Conservation (phyloP, 2,888 invertebrate genomes). For the Microplitis manilae region DNA sequence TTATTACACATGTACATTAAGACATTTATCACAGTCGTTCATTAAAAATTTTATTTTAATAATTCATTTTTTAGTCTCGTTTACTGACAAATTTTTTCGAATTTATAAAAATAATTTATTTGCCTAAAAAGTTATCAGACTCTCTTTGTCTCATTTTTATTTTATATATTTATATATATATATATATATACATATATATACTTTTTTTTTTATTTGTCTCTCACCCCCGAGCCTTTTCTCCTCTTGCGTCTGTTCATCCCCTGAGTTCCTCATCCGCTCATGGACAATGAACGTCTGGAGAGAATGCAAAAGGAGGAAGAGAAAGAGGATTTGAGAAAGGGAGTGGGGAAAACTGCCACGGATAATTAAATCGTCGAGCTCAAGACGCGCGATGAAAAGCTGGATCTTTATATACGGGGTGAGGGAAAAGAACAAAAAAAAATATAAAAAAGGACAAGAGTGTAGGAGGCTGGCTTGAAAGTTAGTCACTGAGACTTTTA, state of each 20-base stretch:
- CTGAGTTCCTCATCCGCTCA: constrained; percentile 20
- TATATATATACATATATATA: neutral
- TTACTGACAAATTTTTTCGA: constrained; percentile 9
- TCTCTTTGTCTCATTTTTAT: constrained; percentile 30
- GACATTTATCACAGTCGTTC: constrained; percentile 9
- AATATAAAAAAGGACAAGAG: constrained; percentile 16
- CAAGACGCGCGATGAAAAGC: constrained; percentile 34
- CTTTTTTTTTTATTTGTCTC: constrained; percentile 23
- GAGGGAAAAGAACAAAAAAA: constrained; percentile 23
- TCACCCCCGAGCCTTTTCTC: constrained; percentile 28
- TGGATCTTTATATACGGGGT: constrained; percentile 4
- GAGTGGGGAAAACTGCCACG: constrained; percentile 7
- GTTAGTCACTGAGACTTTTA: constrained; percentile 27
- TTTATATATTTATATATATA: neutral
- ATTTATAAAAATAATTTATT: constrained; percentile 30
- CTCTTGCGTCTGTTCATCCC: constrained; percentile 22
- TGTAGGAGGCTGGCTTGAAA: neutral
- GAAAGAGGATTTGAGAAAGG: neutral
- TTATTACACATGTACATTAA: constrained; percentile 8
- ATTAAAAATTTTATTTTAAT: neutral
- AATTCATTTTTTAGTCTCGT: constrained; percentile 1
- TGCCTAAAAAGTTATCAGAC: constrained; percentile 29
- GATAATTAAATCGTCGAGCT: constrained; percentile 40
- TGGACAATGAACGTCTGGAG: constrained; percentile 40
- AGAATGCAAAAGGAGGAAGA: constrained; percentile 16